Percentiles rank a stretch among this genome's conserved stretches.
These are phyloP conservation scores for Cassiopea andromeda DNA, from an alignment of 30 jellyfish, hydroid and myxozoan genomes.

Conservation along the genomic window DNA sequence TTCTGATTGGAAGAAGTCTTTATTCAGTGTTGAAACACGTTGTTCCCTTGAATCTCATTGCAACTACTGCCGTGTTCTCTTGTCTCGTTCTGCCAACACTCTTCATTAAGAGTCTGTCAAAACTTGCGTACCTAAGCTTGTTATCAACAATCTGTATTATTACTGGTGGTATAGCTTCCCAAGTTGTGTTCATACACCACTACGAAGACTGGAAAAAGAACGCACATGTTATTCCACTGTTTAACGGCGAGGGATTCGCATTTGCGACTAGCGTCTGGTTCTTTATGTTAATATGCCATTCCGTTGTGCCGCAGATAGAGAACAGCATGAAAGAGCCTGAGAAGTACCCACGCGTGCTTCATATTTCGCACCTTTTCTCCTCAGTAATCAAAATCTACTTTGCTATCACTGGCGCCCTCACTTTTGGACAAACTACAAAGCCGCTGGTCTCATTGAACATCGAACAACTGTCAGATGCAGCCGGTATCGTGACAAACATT, in stretches of 20 bases:
- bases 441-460: slow-evolving; percentile 54
- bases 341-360: slow-evolving; percentile 26
- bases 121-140: slow-evolving; percentile 75
- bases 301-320: slow-evolving; percentile 70
- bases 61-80: slow-evolving; percentile 37
- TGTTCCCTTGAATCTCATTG: slow-evolving; percentile 28
- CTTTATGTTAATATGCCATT: slow-evolving; percentile 40
- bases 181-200: slow-evolving; percentile 45
- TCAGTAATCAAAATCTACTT: slow-evolving; percentile 42
- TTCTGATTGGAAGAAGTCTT: slow-evolving; percentile 54
- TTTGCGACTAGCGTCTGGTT: slow-evolving; percentile 64
- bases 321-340: slow-evolving; percentile 60
- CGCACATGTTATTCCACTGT: slow-evolving; percentile 35
- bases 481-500: slow-evolving; percentile 4
- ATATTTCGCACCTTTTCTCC: slow-evolving; percentile 26
- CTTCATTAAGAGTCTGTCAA: slow-evolving; percentile 53
- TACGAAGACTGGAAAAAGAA: slow-evolving; percentile 52
- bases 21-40: slow-evolving; percentile 27
- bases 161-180: slow-evolving; percentile 52
- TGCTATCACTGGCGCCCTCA: slow-evolving; percentile 66
- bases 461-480: slow-evolving; percentile 16
- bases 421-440: slow-evolving; percentile 69
- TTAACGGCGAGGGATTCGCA: slow-evolving; percentile 54
- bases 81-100: slow-evolving; percentile 57
- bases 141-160: slow-evolving; percentile 50